phyloP scores from a whole-genome alignment of 2,888 invertebrate genomes.

The Cancer borealis region DNA sequence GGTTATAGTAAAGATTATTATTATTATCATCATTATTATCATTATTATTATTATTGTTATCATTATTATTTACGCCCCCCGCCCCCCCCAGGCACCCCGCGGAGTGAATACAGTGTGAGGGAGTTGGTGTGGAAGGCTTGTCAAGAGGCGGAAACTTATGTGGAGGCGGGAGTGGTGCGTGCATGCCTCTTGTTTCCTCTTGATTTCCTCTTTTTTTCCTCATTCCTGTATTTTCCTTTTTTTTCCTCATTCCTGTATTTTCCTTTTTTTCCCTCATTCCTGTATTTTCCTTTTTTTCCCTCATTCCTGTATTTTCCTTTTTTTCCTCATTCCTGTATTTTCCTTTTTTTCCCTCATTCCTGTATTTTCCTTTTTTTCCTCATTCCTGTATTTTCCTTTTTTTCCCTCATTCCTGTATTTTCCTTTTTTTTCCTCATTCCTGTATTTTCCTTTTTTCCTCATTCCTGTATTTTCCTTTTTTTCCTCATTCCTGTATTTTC shows the following conservation, averaged over 20 bases:
- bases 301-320: not conserved
- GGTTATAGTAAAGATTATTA: too few species aligned
- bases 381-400: too few species aligned
- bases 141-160: constrained; percentile 84
- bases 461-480: not conserved
- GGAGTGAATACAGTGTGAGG: constrained; percentile 82
- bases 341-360: not conserved
- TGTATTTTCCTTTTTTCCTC: not conserved
- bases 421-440: not conserved
- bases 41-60: too few species aligned
- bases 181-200: not conserved
- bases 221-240: too few species aligned
- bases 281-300: too few species aligned
- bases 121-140: constrained; percentile 83
- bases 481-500: not conserved
- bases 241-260: not conserved
- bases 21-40: not conserved
- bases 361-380: not conserved
- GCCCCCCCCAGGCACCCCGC: constrained; percentile 83
- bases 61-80: not conserved
- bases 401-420: too few species aligned
- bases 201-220: not conserved
- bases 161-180: constrained; percentile 83
- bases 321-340: not conserved
- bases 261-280: not conserved